Evolutionary conservation across 1,140 invertebrate species (phyloP).

Genomic region (Eriosoma lanigerum): DNA sequence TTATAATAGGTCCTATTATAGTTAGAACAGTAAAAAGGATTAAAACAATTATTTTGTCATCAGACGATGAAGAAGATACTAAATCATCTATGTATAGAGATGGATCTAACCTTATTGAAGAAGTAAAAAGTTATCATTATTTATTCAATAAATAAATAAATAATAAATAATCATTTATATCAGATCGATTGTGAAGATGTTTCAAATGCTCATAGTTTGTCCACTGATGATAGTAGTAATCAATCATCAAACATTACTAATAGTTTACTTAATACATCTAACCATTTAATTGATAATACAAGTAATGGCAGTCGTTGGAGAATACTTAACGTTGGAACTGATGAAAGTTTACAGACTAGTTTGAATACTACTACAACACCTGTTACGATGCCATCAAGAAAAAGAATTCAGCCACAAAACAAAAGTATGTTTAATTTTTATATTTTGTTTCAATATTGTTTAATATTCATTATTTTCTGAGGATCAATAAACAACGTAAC

Average conservation of each 20-base stretch:
- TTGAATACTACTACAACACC: neutral
- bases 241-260: neutral
- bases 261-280: neutral
- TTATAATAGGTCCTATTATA: no score
- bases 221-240: conserved; percentile 9
- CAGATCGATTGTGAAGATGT: neutral
- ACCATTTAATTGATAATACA: neutral
- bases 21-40: neutral
- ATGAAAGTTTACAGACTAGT: neutral
- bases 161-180: no score
- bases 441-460: no score
- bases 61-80: neutral
- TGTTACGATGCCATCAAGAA: conserved; percentile 43
- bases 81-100: neutral
- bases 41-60: conserved; percentile 4
- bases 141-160: no score
- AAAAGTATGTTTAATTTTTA: conserved; percentile 26
- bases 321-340: neutral
- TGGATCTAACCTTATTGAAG: conserved; percentile 11
- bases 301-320: neutral
- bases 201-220: neutral
- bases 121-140: no score
- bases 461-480: no score
- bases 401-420: conserved; percentile 16
- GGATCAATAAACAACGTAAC: no score